These are phyloP conservation scores for Galerucella pusilla DNA, from an alignment of 2,888 invertebrate genomes.

Conservation along the genomic window DNA sequence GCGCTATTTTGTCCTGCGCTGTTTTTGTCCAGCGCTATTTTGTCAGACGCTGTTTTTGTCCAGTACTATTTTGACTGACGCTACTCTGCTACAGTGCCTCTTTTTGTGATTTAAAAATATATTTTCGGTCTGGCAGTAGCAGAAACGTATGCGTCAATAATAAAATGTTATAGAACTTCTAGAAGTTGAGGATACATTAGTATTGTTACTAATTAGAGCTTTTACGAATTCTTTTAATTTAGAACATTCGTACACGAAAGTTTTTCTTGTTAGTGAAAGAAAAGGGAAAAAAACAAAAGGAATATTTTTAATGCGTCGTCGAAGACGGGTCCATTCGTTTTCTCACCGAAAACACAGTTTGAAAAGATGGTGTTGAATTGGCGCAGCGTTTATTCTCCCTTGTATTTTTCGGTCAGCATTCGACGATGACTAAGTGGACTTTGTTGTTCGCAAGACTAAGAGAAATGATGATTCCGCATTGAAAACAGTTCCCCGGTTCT, in stretches of 20 bases:
- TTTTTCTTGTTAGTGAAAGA: conserved; percentile 13
- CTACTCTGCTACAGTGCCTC: too few relatives aligned
- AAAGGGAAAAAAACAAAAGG: conserved; percentile 40
- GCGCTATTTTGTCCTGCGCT: too few relatives aligned
- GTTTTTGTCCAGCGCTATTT: too few relatives aligned
- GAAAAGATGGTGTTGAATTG: conserved; percentile 58
- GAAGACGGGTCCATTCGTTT: conserved; percentile 51
- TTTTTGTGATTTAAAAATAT: too few relatives aligned
- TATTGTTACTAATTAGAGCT: conserved; percentile 1
- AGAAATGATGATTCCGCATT: conserved; percentile 68
- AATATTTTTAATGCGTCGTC: conserved; percentile 53
- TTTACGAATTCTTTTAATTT: conserved; percentile 42
- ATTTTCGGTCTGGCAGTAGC: too few relatives aligned
- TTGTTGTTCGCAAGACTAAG: conserved; percentile 68
- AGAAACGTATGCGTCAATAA: too few relatives aligned
- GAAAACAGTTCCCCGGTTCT: conserved; percentile 61
- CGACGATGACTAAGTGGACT: conserved; percentile 69
- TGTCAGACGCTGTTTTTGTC: too few relatives aligned
- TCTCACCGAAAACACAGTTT: conserved; percentile 47
- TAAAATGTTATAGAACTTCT: neutral
- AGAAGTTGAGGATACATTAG: neutral
- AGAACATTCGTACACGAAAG: conserved; percentile 33
- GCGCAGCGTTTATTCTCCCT: conserved; percentile 59
- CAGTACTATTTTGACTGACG: too few relatives aligned
- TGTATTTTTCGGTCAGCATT: conserved; percentile 61